Percentiles rank a stretch among this genome's conserved stretches.
phyloP scores from a whole-genome alignment of 2,888 invertebrate species.

The Ctena decussata region DNA sequence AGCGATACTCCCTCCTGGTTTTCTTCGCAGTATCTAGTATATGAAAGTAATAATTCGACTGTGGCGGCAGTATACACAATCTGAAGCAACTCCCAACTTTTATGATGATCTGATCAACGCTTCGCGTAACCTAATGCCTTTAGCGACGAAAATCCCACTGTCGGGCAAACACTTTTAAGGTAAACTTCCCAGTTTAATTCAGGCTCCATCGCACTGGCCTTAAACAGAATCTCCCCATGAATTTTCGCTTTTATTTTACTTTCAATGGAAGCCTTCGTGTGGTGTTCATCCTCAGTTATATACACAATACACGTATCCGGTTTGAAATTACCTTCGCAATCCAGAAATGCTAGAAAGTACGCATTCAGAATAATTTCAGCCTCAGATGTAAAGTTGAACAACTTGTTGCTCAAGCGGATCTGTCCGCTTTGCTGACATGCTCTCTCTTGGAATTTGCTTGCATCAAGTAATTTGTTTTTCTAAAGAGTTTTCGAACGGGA shows the following conservation, averaged over 20 bases:
- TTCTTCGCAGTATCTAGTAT: conserved; percentile 9
- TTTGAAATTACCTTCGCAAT: too few relatives aligned
- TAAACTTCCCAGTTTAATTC: conserved; percentile 35
- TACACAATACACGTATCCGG: too few relatives aligned
- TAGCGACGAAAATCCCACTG: conserved; percentile 24
- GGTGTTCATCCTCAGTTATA: too few relatives aligned
- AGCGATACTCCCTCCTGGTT: neutral
- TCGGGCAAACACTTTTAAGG: conserved; percentile 24
- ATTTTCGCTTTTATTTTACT: too few relatives aligned
- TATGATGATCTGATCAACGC: conserved; percentile 23
- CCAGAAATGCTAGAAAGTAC: too few relatives aligned
- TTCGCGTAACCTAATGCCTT: conserved; percentile 44
- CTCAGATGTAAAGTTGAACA: neutral
- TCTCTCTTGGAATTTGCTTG: neutral
- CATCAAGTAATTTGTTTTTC: neutral
- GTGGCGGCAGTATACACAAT: conserved; percentile 26
- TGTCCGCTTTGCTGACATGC: neutral
- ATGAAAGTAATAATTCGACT: conserved; percentile 34
- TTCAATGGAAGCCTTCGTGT: too few relatives aligned
- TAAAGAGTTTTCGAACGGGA: neutral
- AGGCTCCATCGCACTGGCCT: too few relatives aligned
- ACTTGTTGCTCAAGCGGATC: neutral
- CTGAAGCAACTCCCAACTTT: conserved; percentile 25
- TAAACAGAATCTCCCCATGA: too few relatives aligned
- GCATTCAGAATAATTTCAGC: too few relatives aligned